Evolutionary conservation across 2,888 invertebrate species (phyloP).

Genomic region (Agelastica alni): DNA sequence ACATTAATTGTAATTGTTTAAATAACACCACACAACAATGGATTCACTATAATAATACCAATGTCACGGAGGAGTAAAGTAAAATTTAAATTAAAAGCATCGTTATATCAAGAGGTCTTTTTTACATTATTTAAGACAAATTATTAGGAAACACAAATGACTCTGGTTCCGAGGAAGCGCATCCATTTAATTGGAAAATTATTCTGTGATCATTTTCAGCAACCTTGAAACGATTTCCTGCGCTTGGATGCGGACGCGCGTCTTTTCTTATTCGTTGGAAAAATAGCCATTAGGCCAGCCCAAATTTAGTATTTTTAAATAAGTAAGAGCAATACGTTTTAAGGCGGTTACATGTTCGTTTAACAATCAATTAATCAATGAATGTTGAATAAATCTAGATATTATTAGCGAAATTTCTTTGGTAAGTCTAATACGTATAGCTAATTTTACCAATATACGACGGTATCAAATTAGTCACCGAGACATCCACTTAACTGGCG

Average conservation of each 20-base stretch:
- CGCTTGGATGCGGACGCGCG: constrained; percentile 12
- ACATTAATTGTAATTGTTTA: background rate
- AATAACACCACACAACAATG: constrained; percentile 1
- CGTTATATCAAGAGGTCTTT: background rate
- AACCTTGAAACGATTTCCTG: constrained; percentile 33
- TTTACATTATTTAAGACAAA: constrained; percentile 22
- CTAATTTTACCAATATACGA: no score
- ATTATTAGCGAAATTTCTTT: no score
- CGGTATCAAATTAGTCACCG: no score
- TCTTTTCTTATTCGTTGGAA: constrained; percentile 4
- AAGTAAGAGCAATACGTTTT: no score
- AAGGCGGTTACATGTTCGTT: no score
- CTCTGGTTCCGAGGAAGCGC: constrained; percentile 40
- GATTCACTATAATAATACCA: background rate
- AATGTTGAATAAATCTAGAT: no score
- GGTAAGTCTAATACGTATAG: no score
- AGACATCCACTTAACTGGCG: no score
- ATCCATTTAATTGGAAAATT: constrained; percentile 41
- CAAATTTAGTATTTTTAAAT: no score
- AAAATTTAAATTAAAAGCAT: background rate
- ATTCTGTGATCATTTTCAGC: constrained; percentile 34
- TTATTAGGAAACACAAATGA: constrained; percentile 29
- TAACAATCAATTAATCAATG: no score
- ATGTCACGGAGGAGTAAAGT: background rate
- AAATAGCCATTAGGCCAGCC: no score